Conservation (phyloP, 2,113 vertebrate species). For the Trochalopteron elliotii region DNA sequence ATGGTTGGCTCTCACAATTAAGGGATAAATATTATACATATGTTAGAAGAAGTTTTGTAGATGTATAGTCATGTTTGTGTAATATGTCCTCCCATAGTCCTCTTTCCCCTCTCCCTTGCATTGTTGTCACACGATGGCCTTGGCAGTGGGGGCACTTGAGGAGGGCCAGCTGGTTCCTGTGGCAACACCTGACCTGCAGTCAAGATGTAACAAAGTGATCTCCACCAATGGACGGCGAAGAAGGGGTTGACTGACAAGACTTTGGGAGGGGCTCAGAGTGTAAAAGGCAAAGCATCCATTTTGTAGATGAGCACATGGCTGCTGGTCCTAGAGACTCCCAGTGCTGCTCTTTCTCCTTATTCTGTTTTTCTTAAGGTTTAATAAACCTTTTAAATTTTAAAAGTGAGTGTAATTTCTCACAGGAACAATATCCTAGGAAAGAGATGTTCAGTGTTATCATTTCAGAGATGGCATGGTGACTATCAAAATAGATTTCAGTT, state of each 20-base stretch:
- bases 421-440: not conserved
- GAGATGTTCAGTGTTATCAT: too few relatives aligned
- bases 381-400: too few relatives aligned
- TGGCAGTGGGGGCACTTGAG: not conserved
- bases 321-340: too few relatives aligned
- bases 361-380: too few relatives aligned
- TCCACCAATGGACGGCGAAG: not conserved
- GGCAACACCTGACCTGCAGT: not conserved
- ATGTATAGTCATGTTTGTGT: too few relatives aligned
- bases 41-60: too few relatives aligned
- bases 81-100: not conserved
- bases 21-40: too few relatives aligned
- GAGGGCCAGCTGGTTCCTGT: not conserved
- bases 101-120: not conserved
- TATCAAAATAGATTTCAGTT: not conserved
- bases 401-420: too few relatives aligned
- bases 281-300: not conserved
- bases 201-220: not conserved
- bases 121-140: not conserved
- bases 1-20: too few relatives aligned
- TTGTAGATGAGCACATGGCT: not conserved
- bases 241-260: not conserved
- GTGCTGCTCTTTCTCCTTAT: too few relatives aligned
- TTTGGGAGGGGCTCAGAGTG: not conserved
- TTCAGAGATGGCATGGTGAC: not conserved